Base-by-base conservation (phyloP, 2,888 invertebrate species). In the Trachelus tabidus region DNA sequence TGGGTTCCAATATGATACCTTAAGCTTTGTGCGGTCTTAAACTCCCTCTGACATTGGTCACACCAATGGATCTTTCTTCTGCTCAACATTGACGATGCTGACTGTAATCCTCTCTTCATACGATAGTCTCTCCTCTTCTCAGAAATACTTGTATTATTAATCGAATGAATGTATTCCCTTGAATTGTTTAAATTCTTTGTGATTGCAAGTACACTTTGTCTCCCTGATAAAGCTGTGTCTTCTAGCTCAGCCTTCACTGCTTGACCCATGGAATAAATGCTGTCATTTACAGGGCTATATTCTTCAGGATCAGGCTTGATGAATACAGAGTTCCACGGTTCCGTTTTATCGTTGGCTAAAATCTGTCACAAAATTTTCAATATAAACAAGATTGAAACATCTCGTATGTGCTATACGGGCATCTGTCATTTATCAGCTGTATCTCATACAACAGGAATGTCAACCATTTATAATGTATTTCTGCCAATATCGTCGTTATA, bases 1-100 rank as follows among this genome's bases (percentile, higher is more conserved):
- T 77, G 77, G 1, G 76, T 35, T 15, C 75, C 31, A 33, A 76
- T 75, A 34, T 76, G 76, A 73, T 34, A 37, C 33, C 34, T 37
- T 35, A 76, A 75, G 12, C 37, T 75, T 30, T 34, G 34, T 76
- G 71, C 73, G 0, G 34, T 68, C 34, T 34, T 73, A n/a, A 76
- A 76, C 75, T 34, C 34, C 35, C 37, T 76, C 11, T 34, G 34
- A 34, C 76, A 76, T 30, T 74, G 35, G 11, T 75, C 33, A 34
- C 76, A 76, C 69, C 56, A 56, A 3, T 40, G 74, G 11, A 74
- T 71, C 31, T 71, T 71, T 71, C 71, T 71, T 71, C 71, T 71
- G 12, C 71, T 12, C 23, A 71, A 71, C 71, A 71, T 71, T 34
- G 71, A 71, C 6, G 33, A 34, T 31, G 34, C 31, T 31, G 71